A percentile compares a stretch with the other conserved stretches of the same genome.
Conservation (phyloP, 2,888 invertebrate genomes). For the Acanthosepion lycidas region DNA sequence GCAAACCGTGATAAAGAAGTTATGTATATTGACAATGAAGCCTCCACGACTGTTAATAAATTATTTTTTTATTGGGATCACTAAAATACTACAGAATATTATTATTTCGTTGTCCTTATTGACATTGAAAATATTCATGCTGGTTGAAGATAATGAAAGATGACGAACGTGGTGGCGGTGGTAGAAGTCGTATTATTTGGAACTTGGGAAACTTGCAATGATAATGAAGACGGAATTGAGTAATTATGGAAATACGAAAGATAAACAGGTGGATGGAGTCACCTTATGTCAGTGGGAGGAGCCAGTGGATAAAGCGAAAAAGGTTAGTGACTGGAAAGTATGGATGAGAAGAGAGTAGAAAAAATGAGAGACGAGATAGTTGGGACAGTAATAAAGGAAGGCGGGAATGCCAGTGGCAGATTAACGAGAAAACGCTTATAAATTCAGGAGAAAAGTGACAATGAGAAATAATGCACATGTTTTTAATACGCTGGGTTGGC, state of each 20-base stretch:
- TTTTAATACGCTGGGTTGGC: background rate
- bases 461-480: background rate
- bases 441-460: background rate
- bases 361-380: background rate
- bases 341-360: background rate
- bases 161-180: background rate
- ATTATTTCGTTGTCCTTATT: background rate
- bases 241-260: background rate
- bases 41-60: background rate
- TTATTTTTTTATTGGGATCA: background rate
- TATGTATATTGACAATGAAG: background rate
- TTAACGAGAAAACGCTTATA: background rate
- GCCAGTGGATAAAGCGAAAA: background rate
- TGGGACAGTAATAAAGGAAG: background rate
- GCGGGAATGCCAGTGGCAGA: background rate
- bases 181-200: background rate
- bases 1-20: background rate
- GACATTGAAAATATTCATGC: background rate
- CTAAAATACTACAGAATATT: background rate
- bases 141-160: background rate
- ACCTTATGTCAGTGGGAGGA: background rate
- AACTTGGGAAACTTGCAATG: background rate
- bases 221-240: background rate
- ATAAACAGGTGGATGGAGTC: background rate
- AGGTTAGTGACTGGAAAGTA: background rate